Base-by-base conservation (phyloP, 2,888 invertebrate species). In the Celastrina argiolus region DNA sequence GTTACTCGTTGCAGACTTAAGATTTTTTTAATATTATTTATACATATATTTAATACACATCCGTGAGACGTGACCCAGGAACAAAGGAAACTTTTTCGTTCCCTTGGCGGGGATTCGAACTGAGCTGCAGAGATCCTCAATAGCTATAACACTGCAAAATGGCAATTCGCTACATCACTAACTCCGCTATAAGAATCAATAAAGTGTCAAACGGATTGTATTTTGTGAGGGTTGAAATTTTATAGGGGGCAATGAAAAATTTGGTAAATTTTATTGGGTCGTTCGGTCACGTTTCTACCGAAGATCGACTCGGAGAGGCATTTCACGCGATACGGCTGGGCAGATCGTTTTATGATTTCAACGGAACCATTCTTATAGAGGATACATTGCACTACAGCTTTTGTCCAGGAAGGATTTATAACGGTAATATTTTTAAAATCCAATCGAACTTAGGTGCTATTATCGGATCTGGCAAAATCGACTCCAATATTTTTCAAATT, bases 321-420 rank as follows among this genome's bases (percentile, higher is more conserved):
- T 82, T 85, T 81, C 76, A 72, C 74, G 74, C 81, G 81, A 85
- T 83, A 82, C 78, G 79, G 84, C 82, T 81, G 82, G 83, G 86
- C 82, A 79, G 80, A 86, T 87, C 82, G 81, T 81, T 87, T 87
- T 87, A 87, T 85, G 85, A 87, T 84, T 81, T 82, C 69, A 75
- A 69, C 72, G 70, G 73, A 77, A 77, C 77, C 75, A 77, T 78
- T 81, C 84, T 83, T 82, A 81, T 78, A 69, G 72, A 69, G 65
- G 66, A 71, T 72, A 72, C 68, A 70, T 61, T 1, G 22, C 51
- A 26, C 22, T 14, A 26, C 22, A 51, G 12, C 12, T 12, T 22
- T 51, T 51, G 51, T 26, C 51, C 22, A 26, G 22, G 4, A 26
- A 51, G 18, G 51, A 51, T 51, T 51, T 51, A 51, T 51, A 51